Conservation (phyloP, 2,113 vertebrate genomes). For the Menidia beryllina region DNA sequence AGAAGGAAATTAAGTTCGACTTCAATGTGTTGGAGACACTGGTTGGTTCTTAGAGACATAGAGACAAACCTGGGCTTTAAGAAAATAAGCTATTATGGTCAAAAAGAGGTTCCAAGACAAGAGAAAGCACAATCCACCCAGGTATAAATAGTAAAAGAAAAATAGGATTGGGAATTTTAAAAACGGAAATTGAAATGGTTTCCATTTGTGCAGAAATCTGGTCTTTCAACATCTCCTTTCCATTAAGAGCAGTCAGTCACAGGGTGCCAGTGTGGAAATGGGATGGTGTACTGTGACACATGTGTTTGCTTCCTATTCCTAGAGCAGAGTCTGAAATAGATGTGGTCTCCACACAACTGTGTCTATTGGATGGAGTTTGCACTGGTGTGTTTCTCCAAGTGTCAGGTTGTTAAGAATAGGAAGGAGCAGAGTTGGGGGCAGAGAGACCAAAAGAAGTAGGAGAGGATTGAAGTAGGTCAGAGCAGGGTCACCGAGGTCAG, state of each 20-base stretch:
- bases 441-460: conserved; percentile 30
- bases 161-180: conserved; percentile 17
- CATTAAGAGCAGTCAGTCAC: conserved; percentile 41
- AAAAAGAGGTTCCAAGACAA: not conserved
- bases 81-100: not conserved
- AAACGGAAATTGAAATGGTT: conserved; percentile 5
- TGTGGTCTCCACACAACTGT: conserved; percentile 63
- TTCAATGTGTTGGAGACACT: not conserved
- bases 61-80: not conserved
- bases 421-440: conserved; percentile 30
- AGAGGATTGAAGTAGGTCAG: conserved; percentile 22
- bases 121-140: conserved; percentile 25
- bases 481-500: conserved; percentile 49
- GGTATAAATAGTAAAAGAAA: not conserved
- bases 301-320: conserved; percentile 65
- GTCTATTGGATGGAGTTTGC: conserved; percentile 64
- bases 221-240: conserved; percentile 60
- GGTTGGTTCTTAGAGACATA: not conserved
- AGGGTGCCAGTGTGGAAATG: conserved; percentile 48
- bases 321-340: conserved; percentile 68
- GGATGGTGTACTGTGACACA: conserved; percentile 62
- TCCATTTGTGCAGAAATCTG: conserved; percentile 30
- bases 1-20: no score
- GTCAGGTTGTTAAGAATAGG: conserved; percentile 68
- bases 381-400: conserved; percentile 49